Conservation (phyloP, 2,113 vertebrate species). For the Nycticebus coucang region DNA sequence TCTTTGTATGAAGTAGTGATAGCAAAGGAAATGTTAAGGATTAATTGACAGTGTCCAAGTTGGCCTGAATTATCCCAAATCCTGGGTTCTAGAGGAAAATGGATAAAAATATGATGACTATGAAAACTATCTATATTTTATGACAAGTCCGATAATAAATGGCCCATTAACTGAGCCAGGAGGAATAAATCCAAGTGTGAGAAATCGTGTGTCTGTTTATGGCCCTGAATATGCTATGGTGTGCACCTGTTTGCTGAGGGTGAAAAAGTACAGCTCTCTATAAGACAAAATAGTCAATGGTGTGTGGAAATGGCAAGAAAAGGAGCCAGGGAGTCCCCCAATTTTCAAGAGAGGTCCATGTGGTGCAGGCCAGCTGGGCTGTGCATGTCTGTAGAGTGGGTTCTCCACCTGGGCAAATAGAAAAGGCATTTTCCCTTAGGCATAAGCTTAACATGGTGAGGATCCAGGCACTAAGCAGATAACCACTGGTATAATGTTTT, state of each 20-base stretch:
- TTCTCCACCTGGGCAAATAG: not conserved
- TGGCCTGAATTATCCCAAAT: not conserved
- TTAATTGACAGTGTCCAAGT: not conserved
- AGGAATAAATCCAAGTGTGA: not conserved
- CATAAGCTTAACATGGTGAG: not conserved
- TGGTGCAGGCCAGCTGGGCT: not conserved
- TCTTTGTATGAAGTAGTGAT: not conserved
- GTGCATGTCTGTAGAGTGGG: not conserved
- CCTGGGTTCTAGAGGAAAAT: not conserved
- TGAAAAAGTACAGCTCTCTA: not conserved
- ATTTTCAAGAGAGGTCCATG: not conserved
- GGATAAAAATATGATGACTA: constrained; percentile 12
- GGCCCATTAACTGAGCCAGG: not conserved
- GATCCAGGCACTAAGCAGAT: not conserved
- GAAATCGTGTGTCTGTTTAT: not conserved
- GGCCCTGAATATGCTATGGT: not conserved
- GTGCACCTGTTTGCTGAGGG: not conserved
- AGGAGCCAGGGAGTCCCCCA: not conserved
- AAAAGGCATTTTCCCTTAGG: not conserved
- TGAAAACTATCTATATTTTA: not conserved
- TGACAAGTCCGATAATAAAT: not conserved
- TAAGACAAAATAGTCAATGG: not conserved
- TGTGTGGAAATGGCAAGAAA: not conserved
- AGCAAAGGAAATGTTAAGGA: constrained; percentile 35
- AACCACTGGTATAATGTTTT: not conserved